Base-by-base conservation (phyloP, 2,888 invertebrate species). In the Ennomos erosarius region DNA sequence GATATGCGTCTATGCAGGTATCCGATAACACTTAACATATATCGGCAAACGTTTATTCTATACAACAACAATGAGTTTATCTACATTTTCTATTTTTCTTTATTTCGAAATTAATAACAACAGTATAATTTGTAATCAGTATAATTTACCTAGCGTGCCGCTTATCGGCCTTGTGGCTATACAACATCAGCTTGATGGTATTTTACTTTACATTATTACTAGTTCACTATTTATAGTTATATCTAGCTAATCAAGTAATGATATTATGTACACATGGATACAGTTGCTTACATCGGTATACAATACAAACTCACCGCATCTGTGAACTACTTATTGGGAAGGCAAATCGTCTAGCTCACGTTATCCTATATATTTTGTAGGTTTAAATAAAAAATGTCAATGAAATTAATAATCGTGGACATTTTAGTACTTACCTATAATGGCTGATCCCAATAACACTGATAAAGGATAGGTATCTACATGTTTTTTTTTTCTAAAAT, bases 1-100 rank as follows among this genome's bases (percentile, higher is more conserved):
- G 91, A 92, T 92, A 92, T 92, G 92, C 91, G 90, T 87, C 89
- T 90, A 90, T 88, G 89, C 88, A 90, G 87, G 87, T 90, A 88
- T 88, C 85, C 87, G 87, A 87, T 89, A 89, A 90, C 88, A 90
- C 88, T 90, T 90, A 88, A 84, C 78, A 84, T 75, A 87, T 87
- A 87, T 86, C 86, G 84, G 88, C 82, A 79, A 85, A 88, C 85
- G 79, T 83, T 85, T 84, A 87, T 72, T 85, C 87, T 91, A 88
- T 85, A 90, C 85, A 90, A 90, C 89, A 91, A 90, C 89, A 90
- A 90, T 85, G 79, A 84, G 80, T 83, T 66, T 85, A 88, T 74
- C 83, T 88, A 89, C 75, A 59, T 54, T 61, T 58, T 49, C 79
- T 74, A 83, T 76, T 78, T n/a, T n/a, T 74, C 83, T 76, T 78